phyloP scores from a whole-genome alignment of 2,113 vertebrate species.

The Xiphias gladius region DNA sequence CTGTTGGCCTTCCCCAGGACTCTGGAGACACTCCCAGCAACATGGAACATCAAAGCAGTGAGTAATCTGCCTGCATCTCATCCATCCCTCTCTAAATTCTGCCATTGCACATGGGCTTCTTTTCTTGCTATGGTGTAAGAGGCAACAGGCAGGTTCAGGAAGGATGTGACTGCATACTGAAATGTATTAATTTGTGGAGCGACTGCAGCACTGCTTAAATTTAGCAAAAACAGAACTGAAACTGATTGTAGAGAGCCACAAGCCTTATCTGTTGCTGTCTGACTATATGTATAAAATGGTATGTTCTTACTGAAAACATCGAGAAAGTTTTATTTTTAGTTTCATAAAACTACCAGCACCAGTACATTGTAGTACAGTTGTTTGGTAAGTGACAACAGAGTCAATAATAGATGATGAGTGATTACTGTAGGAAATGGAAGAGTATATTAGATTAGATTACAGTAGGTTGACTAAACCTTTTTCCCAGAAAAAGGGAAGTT shows the following conservation, averaged over 20 bases:
- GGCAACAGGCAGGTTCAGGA: neutral
- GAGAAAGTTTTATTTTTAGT: neutral
- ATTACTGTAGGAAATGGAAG: neutral
- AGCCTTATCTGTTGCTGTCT: neutral
- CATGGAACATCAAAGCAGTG: slow-evolving; percentile 84
- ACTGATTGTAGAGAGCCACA: slow-evolving; percentile 7
- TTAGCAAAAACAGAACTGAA: slow-evolving; percentile 65
- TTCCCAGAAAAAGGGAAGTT: neutral
- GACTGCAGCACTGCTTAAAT: slow-evolving; percentile 10
- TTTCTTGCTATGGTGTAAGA: neutral
- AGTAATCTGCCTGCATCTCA: slow-evolving; percentile 46
- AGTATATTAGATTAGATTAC: neutral
- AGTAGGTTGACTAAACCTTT: neutral
- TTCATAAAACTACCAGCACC: neutral
- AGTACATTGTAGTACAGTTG: neutral
- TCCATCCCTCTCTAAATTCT: neutral
- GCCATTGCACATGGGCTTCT: neutral
- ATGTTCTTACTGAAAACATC: neutral
- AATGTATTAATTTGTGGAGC: neutral
- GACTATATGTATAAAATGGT: neutral
- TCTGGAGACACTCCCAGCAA: slow-evolving; percentile 62
- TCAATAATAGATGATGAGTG: too few relatives aligned
- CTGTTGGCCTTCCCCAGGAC: slow-evolving; percentile 83
- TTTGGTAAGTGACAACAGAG: neutral
- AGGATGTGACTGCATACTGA: neutral